A percentile compares a stretch with the other conserved stretches of the same genome.
Evolutionary conservation across 2,888 invertebrate genomes (phyloP).

Genomic region (Philhelius pedissequus): DNA sequence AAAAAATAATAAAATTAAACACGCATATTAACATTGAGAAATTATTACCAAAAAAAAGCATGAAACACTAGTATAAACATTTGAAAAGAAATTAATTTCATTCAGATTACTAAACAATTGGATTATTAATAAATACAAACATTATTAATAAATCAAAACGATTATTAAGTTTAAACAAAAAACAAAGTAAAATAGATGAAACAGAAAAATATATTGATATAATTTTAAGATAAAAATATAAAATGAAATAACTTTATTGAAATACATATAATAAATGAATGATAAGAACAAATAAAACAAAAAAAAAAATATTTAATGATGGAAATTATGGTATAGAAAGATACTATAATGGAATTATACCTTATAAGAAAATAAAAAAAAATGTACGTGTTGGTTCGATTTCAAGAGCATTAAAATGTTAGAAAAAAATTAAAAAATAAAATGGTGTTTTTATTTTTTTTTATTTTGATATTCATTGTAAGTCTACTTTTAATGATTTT

Average conservation of each 20-base stretch:
- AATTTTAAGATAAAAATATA: constrained; percentile 63
- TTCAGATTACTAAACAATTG: constrained; percentile 64
- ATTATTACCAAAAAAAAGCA: constrained; percentile 52
- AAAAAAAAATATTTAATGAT: constrained; percentile 63
- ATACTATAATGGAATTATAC: constrained; percentile 71
- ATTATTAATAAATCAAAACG: constrained; percentile 33
- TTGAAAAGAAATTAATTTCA: constrained; percentile 60
- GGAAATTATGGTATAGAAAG: constrained; percentile 70
- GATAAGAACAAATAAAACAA: constrained; percentile 57
- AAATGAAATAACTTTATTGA: constrained; percentile 64
- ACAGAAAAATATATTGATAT: constrained; percentile 64
- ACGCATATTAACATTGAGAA: constrained; percentile 59
- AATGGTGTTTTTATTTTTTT: constrained; percentile 4
- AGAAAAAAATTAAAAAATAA: constrained; percentile 70
- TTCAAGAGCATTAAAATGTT: constrained; percentile 74
- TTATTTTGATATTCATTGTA: background rate
- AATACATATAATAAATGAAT: constrained; percentile 66
- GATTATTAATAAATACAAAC: constrained; percentile 51
- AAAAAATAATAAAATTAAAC: constrained; percentile 40
- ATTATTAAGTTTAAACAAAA: constrained; percentile 60
- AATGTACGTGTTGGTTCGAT: constrained; percentile 74
- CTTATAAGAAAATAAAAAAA: constrained; percentile 69
- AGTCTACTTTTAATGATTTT: too few relatives aligned
- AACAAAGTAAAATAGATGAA: constrained; percentile 61
- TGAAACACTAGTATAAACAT: constrained; percentile 57